Evolutionary conservation across 1,140 invertebrate species (phyloP).

Genomic region (Ladona fulva): DNA sequence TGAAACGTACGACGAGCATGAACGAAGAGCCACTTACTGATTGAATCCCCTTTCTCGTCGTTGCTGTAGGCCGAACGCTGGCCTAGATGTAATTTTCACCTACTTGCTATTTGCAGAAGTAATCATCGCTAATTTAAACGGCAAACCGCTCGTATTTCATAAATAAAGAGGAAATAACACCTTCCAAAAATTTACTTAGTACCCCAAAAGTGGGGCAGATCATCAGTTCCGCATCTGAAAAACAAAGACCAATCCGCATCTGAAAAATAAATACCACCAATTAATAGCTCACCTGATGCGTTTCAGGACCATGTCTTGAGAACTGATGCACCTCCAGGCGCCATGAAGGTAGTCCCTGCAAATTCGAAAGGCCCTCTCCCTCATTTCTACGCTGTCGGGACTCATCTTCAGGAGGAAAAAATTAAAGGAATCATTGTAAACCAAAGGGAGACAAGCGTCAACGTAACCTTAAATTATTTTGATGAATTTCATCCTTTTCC

Average conservation of each 20-base stretch:
- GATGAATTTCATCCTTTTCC: background rate
- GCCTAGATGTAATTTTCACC: no score
- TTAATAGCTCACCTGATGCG: slow-evolving; percentile 58
- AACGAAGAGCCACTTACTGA: background rate
- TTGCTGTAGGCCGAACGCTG: no score
- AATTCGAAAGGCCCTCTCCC: slow-evolving; percentile 69
- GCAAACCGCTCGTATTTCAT: no score
- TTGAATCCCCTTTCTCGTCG: background rate
- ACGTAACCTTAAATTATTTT: background rate
- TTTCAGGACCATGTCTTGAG: slow-evolving; percentile 64
- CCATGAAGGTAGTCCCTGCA: slow-evolving; percentile 80
- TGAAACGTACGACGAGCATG: no score
- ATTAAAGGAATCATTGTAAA: background rate
- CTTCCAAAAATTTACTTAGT: no score
- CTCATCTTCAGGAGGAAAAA: slow-evolving; percentile 37
- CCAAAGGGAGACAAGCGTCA: no score
- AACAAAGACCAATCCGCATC: background rate
- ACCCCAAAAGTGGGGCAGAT: no score
- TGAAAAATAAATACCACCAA: background rate
- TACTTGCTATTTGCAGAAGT: no score
- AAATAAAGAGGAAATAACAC: no score
- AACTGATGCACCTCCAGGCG: slow-evolving; percentile 70
- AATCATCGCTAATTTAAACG: no score
- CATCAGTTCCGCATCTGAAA: no score
- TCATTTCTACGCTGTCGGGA: slow-evolving; percentile 55